Percentiles rank a stretch among this genome's conserved stretches.
Evolutionary conservation across 2,113 vertebrate genomes (phyloP).

Genomic region (Pavo muticus): DNA sequence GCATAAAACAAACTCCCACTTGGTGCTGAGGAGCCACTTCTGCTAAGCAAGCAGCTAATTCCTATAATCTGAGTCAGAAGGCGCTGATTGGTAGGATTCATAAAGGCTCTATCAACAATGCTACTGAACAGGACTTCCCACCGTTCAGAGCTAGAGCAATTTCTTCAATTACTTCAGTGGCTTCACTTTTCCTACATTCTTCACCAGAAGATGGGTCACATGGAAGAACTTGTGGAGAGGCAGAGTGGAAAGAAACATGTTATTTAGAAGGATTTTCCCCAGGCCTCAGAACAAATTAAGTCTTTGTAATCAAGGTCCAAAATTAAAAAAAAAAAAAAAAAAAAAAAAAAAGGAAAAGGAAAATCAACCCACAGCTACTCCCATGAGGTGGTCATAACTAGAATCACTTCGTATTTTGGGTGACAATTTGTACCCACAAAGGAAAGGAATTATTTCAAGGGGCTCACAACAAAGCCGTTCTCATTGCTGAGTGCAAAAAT

Average conservation of each 20-base stretch:
- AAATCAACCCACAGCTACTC: slow-evolving; percentile 31
- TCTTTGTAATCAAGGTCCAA: slow-evolving; percentile 51
- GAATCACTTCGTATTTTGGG: slow-evolving; percentile 36
- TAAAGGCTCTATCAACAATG: slow-evolving; percentile 24
- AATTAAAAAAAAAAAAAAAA: neutral
- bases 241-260: slow-evolving; percentile 60
- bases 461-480: slow-evolving; percentile 19
- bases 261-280: slow-evolving; percentile 36
- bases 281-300: slow-evolving; percentile 56
- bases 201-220: slow-evolving; percentile 60
- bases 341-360: neutral
- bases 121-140: slow-evolving; percentile 44
- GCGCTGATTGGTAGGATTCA: slow-evolving; percentile 22
- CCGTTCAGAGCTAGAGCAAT: slow-evolving; percentile 7
- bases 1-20: slow-evolving; percentile 44
- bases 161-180: slow-evolving; percentile 57
- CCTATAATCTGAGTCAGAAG: slow-evolving; percentile 47
- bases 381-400: slow-evolving; percentile 43
- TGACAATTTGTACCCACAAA: slow-evolving; percentile 37
- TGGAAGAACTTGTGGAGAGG: slow-evolving; percentile 62
- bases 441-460: slow-evolving; percentile 50
- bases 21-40: slow-evolving; percentile 49
- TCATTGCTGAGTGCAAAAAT: slow-evolving; percentile 36
- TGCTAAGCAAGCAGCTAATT: slow-evolving; percentile 36
- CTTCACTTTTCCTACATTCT: slow-evolving; percentile 52